phyloP scores from a whole-genome alignment of 2,113 vertebrate genomes.

The Mesitornis unicolor region DNA sequence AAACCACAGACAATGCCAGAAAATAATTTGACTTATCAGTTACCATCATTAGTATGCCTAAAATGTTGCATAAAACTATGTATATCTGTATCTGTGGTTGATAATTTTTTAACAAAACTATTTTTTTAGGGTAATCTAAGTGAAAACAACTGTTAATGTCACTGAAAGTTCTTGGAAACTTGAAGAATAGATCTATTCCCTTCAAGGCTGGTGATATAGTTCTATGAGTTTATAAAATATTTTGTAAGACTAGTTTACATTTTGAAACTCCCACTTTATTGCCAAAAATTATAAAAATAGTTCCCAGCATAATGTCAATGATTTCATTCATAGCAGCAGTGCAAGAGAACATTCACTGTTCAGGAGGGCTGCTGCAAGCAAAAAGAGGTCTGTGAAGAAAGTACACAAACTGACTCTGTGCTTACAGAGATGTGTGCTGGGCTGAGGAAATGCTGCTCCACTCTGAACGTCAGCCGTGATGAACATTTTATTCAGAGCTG shows the following conservation, averaged over 20 bases:
- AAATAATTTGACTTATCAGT: not conserved
- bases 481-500: not conserved
- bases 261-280: not conserved
- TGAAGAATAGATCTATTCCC: not conserved
- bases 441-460: not conserved
- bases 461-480: not conserved
- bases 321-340: slow-evolving; percentile 8
- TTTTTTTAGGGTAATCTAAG: not conserved
- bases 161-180: not conserved
- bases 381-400: not conserved
- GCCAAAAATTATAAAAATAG: slow-evolving; percentile 24
- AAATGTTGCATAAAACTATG: not conserved
- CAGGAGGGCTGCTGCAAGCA: not conserved
- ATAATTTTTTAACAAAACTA: not conserved
- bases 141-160: slow-evolving; percentile 1
- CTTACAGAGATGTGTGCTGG: not conserved
- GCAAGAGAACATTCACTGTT: not conserved
- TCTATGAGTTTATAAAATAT: not conserved
- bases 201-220: not conserved
- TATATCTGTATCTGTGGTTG: not conserved
- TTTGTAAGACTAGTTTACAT: not conserved
- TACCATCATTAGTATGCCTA: not conserved
- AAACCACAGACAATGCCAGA: not conserved
- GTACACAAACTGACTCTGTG: not conserved
- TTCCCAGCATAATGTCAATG: not conserved